Base-by-base conservation (phyloP, 2,113 vertebrate species). In the Cettia cetti region DNA sequence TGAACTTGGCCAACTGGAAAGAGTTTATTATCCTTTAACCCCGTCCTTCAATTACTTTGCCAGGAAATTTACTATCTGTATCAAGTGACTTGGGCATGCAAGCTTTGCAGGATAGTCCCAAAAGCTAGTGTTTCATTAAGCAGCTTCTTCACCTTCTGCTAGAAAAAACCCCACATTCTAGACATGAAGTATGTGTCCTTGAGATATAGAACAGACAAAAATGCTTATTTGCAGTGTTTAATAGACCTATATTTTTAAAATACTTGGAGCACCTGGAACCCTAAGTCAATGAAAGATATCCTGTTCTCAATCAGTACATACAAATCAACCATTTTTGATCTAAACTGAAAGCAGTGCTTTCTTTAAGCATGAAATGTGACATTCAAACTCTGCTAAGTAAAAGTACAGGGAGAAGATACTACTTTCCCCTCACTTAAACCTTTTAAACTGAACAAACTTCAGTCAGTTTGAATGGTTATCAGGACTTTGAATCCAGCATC, bases 361-460 rank as follows among this genome's bases (percentile, higher is more conserved):
- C 44, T 54, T 66, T 56, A 4, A 66, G 24, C 27, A 44, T 0
- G 2, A 35, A 77, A 60, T 2, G 1, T 31, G 12, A 88, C 15
- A 3, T 42, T 52, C 19, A 86, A 81, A 71, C 5, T 3, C 2
- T 0, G 0, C 12, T 31, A 13, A 75, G 39, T 77, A 60, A 57
- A 83, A 65, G 31, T 17, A 68, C 26, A 61, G 33, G 50, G 9
- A 90, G 27, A 68, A 86, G 39, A 54, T 20, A 63, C 8, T 30
- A 35, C 44, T 52, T 53, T 54, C 35, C 56, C 37, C 31, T 81
- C 28, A 30, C 54, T 53, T 39, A 70, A 13, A 61, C 30, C 26
- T 57, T 71, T 56, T 37, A 86, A 86, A 78, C 5, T 10, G 20
- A 78, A 49, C 19, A 83, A 84, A 89, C 70, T n/a, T 64, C 47